These are phyloP conservation scores for Venustoraphidia nigricollis DNA, from an alignment of 2,888 invertebrate species.

Conservation along the genomic window DNA sequence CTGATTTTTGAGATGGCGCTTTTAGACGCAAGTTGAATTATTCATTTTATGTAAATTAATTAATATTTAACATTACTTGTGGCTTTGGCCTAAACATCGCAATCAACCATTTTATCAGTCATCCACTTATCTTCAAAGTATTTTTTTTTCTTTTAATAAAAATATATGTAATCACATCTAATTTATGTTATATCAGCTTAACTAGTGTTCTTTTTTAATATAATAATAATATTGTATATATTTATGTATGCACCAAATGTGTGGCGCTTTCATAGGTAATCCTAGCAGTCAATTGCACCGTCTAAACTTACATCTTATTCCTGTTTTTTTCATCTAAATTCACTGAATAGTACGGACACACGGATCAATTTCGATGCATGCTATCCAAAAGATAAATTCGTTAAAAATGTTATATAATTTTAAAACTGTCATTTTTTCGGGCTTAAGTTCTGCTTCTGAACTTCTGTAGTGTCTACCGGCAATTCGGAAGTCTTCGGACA, in stretches of 20 bases:
- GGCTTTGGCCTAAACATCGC: slow-evolving; percentile 1
- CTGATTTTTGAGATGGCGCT: too few relatives aligned
- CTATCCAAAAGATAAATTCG: too few relatives aligned
- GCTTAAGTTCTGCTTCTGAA: too few relatives aligned
- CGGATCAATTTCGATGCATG: too few relatives aligned
- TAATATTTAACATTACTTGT: not conserved
- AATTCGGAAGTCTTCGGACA: too few relatives aligned
- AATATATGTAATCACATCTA: slow-evolving; percentile 7
- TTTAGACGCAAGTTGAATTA: too few relatives aligned
- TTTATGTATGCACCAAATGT: not conserved
- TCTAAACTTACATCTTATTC: not conserved
- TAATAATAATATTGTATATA: not conserved
- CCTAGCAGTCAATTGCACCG: slow-evolving; percentile 4
- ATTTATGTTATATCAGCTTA: slow-evolving; percentile 1
- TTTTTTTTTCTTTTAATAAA: slow-evolving; percentile 4
- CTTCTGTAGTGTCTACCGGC: too few relatives aligned
- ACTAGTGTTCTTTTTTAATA: slow-evolving; percentile 2
- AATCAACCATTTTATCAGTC: not conserved
- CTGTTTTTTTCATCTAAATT: not conserved
- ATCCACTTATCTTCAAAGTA: not conserved
- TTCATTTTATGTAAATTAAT: too few relatives aligned
- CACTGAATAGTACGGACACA: not conserved
- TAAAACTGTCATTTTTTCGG: too few relatives aligned
- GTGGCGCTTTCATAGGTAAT: not conserved
- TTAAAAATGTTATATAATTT: too few relatives aligned